Conservation (phyloP, 2,113 vertebrate species). For the Puma concolor region DNA sequence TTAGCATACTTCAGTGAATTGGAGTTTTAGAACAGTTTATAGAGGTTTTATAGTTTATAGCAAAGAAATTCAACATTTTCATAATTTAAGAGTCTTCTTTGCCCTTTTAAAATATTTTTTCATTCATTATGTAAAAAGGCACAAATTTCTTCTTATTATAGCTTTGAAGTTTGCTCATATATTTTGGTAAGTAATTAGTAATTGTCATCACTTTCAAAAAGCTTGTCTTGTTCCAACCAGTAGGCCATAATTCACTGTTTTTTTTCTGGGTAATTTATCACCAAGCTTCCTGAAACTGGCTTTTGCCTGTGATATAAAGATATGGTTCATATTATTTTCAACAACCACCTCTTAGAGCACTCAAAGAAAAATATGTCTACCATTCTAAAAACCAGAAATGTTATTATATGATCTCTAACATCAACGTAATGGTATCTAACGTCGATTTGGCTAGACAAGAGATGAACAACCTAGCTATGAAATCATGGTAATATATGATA, state of each 20-base stretch:
- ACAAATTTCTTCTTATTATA: not conserved
- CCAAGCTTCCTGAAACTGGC: constrained; percentile 28
- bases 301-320: not conserved
- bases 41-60: not conserved
- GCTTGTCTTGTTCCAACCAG: not conserved
- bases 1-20: not conserved
- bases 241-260: not conserved
- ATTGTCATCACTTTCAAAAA: constrained; percentile 11
- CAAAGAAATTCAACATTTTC: constrained; percentile 47
- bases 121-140: not conserved
- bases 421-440: not conserved
- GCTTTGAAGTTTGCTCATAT: constrained; percentile 35
- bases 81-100: constrained; percentile 11
- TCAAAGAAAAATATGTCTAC: not conserved
- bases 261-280: not conserved
- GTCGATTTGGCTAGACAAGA: not conserved
- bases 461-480: not conserved
- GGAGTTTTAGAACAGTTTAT: not conserved
- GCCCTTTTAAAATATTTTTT: not conserved
- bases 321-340: constrained; percentile 15
- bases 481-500: not conserved
- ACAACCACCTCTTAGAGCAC: not conserved
- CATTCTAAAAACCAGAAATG: not conserved
- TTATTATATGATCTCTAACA: not conserved
- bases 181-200: constrained; percentile 29